phyloP scores from a whole-genome alignment of 2,797 vertebrate genomes.

The Peromyscus aztecus region DNA sequence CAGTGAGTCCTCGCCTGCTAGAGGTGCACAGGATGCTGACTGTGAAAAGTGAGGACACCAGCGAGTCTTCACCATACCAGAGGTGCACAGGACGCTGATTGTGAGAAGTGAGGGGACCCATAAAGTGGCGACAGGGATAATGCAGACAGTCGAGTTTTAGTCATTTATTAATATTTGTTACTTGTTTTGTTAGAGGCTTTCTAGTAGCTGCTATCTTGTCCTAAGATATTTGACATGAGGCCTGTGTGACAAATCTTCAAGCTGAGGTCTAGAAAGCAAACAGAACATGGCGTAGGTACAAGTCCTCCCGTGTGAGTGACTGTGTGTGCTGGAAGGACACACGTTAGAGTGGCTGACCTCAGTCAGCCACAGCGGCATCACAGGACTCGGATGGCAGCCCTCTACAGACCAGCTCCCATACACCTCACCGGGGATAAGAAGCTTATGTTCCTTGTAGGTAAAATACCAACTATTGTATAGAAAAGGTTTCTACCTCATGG shows the following conservation, averaged over 20 bases:
- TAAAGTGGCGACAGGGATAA: not conserved
- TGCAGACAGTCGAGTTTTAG: not conserved
- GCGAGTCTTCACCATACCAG: too few species aligned
- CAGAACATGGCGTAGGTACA: not conserved
- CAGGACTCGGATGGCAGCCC: not conserved
- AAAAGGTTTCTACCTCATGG: slow-evolving; percentile 30
- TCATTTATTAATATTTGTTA: not conserved
- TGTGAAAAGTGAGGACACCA: too few species aligned
- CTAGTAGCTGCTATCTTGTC: not conserved
- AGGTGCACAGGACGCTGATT: too few species aligned
- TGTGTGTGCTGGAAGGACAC: not conserved
- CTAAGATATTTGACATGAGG: slow-evolving; percentile 29
- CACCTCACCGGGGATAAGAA: not conserved
- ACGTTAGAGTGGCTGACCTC: not conserved
- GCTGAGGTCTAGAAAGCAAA: slow-evolving; percentile 44
- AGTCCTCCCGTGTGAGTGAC: not conserved
- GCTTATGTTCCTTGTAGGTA: not conserved
- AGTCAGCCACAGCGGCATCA: slow-evolving; percentile 4
- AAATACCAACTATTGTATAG: not conserved
- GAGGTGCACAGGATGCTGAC: too few species aligned
- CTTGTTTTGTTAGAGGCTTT: not conserved
- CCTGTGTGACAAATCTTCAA: slow-evolving; percentile 8
- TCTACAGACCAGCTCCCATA: not conserved
- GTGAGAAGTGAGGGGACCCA: not conserved
- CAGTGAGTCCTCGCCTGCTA: too few species aligned